A percentile compares a stretch with the other conserved stretches of the same genome.
These are phyloP conservation scores for Phania funesta DNA, from an alignment of 2,888 invertebrate genomes.

Conservation along the genomic window DNA sequence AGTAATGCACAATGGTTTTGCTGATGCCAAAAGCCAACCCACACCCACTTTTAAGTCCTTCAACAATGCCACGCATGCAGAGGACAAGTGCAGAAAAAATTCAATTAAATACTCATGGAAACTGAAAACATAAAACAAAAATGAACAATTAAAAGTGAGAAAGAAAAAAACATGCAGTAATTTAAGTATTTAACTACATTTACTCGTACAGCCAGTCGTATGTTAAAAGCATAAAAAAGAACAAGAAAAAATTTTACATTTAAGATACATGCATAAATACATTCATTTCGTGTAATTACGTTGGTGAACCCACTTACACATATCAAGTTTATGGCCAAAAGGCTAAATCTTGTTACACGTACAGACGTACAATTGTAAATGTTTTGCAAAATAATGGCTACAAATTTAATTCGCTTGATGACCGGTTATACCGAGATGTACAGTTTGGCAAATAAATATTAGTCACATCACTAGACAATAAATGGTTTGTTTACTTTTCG, in stretches of 20 bases:
- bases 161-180: slow-evolving; percentile 33
- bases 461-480: too few relatives aligned
- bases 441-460: too few relatives aligned
- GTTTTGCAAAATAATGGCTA: too few relatives aligned
- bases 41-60: slow-evolving; percentile 36
- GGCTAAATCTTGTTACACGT: slow-evolving; percentile 2
- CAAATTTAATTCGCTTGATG: too few relatives aligned
- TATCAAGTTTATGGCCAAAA: slow-evolving; percentile 43
- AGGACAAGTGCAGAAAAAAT: slow-evolving; percentile 54
- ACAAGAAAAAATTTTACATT: background rate
- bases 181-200: slow-evolving; percentile 54
- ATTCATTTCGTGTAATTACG: slow-evolving; percentile 53
- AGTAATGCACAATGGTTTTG: slow-evolving; percentile 56
- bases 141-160: slow-evolving; percentile 37
- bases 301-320: background rate
- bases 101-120: slow-evolving; percentile 60
- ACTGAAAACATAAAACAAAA: slow-evolving; percentile 45
- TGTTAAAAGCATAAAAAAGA: slow-evolving; percentile 16
- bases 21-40: slow-evolving; percentile 49
- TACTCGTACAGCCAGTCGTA: background rate
- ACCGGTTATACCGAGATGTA: too few relatives aligned
- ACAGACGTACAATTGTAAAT: background rate
- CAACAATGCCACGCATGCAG: slow-evolving; percentile 1
- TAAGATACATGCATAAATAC: too few relatives aligned
- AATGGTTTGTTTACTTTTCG: too few relatives aligned